Conservation (phyloP, 2,888 invertebrate genomes). For the Macaria liturata region DNA sequence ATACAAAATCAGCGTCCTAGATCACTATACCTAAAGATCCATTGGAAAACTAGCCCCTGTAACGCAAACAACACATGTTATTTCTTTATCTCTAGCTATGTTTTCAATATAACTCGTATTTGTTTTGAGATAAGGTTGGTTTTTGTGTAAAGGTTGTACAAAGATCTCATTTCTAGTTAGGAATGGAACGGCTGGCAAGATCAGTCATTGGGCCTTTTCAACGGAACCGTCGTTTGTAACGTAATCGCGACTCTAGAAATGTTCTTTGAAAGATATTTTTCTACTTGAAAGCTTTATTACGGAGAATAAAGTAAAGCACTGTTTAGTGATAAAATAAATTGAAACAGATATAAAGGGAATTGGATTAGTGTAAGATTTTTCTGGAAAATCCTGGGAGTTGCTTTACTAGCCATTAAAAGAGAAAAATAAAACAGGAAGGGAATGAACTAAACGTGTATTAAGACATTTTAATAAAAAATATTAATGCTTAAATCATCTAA, state of each 20-base stretch:
- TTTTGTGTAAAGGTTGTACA: not conserved
- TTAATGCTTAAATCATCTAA: too few relatives aligned
- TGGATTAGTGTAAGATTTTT: too few relatives aligned
- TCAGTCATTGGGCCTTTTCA: slow-evolving; percentile 30
- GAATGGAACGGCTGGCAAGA: slow-evolving; percentile 23
- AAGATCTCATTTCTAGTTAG: slow-evolving; percentile 23
- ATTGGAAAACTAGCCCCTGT: slow-evolving; percentile 20
- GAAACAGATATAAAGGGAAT: too few relatives aligned
- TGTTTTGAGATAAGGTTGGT: not conserved
- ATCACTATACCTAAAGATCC: slow-evolving; percentile 16
- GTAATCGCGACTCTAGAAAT: slow-evolving; percentile 22
- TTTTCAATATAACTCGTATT: not conserved
- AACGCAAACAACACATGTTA: slow-evolving; percentile 24
- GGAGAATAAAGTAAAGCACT: not conserved
- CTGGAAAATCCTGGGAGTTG: too few relatives aligned
- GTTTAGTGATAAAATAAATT: too few relatives aligned
- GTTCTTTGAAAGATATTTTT: slow-evolving; percentile 21
- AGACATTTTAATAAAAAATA: too few relatives aligned
- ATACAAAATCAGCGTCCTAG: slow-evolving; percentile 20
- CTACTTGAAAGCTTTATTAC: slow-evolving; percentile 18
- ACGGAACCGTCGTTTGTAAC: slow-evolving; percentile 28
- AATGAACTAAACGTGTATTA: not conserved
- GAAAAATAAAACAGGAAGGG: not conserved
- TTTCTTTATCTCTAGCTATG: slow-evolving; percentile 2
- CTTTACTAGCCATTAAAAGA: too few relatives aligned